These are phyloP conservation scores for Phrynocephalus guinanensis DNA, from an alignment of 2,797 vertebrate species.

Conservation along the genomic window DNA sequence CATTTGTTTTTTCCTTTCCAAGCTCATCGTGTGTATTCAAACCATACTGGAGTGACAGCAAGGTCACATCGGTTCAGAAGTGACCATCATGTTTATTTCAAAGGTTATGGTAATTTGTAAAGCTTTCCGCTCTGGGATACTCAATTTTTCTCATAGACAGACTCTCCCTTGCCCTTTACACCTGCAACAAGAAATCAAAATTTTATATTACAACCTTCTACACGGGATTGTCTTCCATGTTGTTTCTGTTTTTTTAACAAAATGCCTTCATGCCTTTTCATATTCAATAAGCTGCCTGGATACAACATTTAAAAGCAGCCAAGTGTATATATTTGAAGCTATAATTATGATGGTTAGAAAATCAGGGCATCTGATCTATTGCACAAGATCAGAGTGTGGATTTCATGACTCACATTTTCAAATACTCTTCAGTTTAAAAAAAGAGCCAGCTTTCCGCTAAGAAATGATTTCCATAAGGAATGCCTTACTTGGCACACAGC, in stretches of 20 bases:
- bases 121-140: background rate
- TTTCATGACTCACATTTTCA: background rate
- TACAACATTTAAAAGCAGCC: slow-evolving; percentile 49
- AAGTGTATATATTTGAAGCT: slow-evolving; percentile 18
- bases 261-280: background rate
- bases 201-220: background rate
- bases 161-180: background rate
- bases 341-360: background rate
- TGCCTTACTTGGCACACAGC: background rate
- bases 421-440: background rate
- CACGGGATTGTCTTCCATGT: background rate
- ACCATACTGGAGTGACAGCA: background rate
- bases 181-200: background rate
- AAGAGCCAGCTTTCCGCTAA: background rate
- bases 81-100: slow-evolving; percentile 11
- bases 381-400: background rate
- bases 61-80: background rate
- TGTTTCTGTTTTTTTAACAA: background rate
- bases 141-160: slow-evolving; percentile 2
- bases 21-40: background rate
- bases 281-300: slow-evolving; percentile 51
- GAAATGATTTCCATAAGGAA: background rate
- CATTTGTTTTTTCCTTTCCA: background rate
- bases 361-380: background rate
- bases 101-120: slow-evolving; percentile 18